These are phyloP conservation scores for Bilobella aurantiaca DNA, from an alignment of 1,140 invertebrate genomes.

Conservation along the genomic window DNA sequence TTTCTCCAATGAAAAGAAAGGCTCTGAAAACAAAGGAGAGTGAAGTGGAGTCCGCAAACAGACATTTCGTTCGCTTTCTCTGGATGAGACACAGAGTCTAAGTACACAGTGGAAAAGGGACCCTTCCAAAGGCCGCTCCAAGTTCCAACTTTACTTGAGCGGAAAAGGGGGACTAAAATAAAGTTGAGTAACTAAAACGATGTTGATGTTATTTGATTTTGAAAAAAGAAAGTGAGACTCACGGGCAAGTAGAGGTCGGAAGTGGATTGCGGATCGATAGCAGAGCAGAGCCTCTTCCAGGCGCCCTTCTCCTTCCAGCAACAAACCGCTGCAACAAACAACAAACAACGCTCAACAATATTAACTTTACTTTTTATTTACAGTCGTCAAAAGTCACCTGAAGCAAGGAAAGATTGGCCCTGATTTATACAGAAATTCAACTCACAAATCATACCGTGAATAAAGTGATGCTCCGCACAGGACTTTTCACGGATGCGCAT, in stretches of 20 bases:
- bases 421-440: background rate
- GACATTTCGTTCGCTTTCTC: background rate
- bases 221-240: conserved; percentile 46
- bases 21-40: background rate
- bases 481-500: too few species aligned
- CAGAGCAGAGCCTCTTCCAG: conserved; percentile 80
- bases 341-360: conserved; percentile 17
- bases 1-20: background rate
- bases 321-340: conserved; percentile 68
- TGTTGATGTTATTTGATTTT: background rate
- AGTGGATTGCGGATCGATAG: conserved; percentile 85
- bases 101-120: too few species aligned
- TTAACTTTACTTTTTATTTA: background rate
- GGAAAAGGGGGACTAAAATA: background rate
- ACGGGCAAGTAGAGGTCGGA: conserved; percentile 86
- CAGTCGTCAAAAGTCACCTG: background rate
- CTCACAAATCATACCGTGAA: background rate
- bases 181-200: background rate
- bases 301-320: conserved; percentile 78
- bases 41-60: background rate
- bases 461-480: background rate
- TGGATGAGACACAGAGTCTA: background rate
- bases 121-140: too few species aligned
- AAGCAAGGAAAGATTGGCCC: background rate
- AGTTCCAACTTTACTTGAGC: background rate